A percentile compares a stretch with the other conserved stretches of the same genome.
These are phyloP conservation scores for Leptarthrus brevirostris DNA, from an alignment of 2,888 invertebrate genomes.

Conservation along the genomic window DNA sequence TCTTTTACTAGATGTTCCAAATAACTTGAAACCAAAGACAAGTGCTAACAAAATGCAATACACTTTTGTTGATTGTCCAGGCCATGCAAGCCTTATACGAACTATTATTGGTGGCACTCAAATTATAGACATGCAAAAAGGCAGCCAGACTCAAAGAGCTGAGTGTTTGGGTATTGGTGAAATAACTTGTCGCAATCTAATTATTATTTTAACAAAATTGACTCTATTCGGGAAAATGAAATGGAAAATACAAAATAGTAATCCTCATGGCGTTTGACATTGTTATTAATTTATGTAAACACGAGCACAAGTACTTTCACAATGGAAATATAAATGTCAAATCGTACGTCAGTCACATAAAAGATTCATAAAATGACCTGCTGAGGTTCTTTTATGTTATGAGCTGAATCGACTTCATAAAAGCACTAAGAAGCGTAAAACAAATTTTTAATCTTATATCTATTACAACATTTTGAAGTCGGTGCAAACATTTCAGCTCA, in stretches of 20 bases:
- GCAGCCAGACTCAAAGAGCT: constrained; percentile 81
- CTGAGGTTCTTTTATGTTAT: too few relatives aligned
- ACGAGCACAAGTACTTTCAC: too few relatives aligned
- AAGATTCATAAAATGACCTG: too few relatives aligned
- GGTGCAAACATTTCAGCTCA: too few relatives aligned
- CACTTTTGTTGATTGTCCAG: constrained; percentile 82
- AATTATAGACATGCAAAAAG: constrained; percentile 79
- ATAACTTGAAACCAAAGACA: constrained; percentile 61
- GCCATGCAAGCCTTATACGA: constrained; percentile 78
- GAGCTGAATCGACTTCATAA: too few relatives aligned
- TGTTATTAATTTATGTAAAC: too few relatives aligned
- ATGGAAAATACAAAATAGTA: constrained; percentile 64
- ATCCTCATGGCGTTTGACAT: too few relatives aligned
- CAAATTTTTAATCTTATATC: too few relatives aligned
- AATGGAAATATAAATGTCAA: too few relatives aligned
- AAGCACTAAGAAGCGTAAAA: too few relatives aligned
- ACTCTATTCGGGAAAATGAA: constrained; percentile 69
- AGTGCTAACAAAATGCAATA: constrained; percentile 69
- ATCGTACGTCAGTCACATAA: too few relatives aligned
- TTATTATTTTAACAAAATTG: constrained; percentile 80
- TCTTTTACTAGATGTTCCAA: constrained; percentile 68
- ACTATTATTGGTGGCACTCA: constrained; percentile 80
- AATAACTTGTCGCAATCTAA: constrained; percentile 71
- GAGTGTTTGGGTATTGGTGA: constrained; percentile 81
- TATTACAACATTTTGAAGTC: too few relatives aligned